phyloP scores from a whole-genome alignment of 2,888 invertebrate species.

The Trichacis sp. region DNA sequence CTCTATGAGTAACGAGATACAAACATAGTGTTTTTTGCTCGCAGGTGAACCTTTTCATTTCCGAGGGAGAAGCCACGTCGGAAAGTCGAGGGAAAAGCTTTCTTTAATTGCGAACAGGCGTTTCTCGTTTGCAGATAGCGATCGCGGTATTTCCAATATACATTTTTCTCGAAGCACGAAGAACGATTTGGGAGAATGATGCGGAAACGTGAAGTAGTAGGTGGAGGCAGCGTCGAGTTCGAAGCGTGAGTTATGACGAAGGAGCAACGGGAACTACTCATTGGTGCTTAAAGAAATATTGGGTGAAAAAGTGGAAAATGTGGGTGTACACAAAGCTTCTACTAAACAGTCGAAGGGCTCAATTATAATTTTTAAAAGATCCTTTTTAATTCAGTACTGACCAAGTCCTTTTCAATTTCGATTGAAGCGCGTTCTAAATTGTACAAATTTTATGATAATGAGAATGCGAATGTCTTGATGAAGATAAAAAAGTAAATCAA shows the following conservation, averaged over 20 bases:
- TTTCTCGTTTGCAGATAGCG: constrained; percentile 37
- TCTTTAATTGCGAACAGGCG: constrained; percentile 38
- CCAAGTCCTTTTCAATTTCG: no score
- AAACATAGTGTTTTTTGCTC: constrained; percentile 34
- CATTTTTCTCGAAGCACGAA: constrained; percentile 18
- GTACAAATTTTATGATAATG: no score
- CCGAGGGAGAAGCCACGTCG: constrained; percentile 26
- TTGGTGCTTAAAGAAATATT: no score
- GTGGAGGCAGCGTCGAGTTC: constrained; percentile 12
- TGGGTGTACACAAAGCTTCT: no score
- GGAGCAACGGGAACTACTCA: background rate
- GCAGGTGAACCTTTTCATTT: constrained; percentile 47
- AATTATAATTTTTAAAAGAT: no score
- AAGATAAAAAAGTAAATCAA: no score
- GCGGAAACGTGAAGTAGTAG: constrained; percentile 2
- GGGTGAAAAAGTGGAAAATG: no score
- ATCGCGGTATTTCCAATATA: constrained; percentile 34
- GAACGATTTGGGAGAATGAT: constrained; percentile 20
- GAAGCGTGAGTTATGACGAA: background rate
- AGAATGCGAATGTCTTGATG: no score
- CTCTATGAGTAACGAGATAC: constrained; percentile 27
- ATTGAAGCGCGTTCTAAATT: no score
- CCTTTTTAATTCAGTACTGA: no score
- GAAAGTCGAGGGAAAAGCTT: constrained; percentile 37
- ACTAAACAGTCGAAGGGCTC: no score